Percentiles rank a stretch among this genome's conserved stretches.
phyloP scores from a whole-genome alignment of 2,113 vertebrate genomes.

The Bombycilla garrulus region DNA sequence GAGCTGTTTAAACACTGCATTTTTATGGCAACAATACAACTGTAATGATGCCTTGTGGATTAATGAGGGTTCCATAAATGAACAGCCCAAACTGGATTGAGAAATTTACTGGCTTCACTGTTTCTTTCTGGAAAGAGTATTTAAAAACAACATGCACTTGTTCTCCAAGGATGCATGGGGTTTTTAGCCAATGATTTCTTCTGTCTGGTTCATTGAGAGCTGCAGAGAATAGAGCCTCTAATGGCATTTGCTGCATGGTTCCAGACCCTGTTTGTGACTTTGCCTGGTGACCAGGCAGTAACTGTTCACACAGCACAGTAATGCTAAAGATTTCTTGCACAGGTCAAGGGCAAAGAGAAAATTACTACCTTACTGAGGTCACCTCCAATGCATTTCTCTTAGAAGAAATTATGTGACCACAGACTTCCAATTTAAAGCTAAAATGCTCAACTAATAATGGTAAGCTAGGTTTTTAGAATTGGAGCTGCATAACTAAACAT shows the following conservation, averaged over 20 bases:
- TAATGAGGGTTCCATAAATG: neutral
- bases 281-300: neutral
- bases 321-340: neutral
- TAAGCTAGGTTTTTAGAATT: neutral
- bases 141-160: neutral
- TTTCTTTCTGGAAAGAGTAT: neutral
- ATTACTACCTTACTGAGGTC: fast-evolving
- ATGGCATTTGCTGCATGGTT: neutral
- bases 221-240: neutral
- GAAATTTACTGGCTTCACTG: neutral
- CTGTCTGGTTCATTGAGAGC: neutral
- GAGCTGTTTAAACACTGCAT: neutral
- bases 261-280: neutral
- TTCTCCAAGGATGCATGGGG: neutral
- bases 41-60: neutral
- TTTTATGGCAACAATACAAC: neutral
- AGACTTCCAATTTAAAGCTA: neutral
- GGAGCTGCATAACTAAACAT: neutral
- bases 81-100: neutral
- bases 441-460: neutral
- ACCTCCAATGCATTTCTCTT: neutral
- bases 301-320: neutral
- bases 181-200: neutral
- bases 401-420: neutral
- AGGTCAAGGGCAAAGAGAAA: neutral